Percentiles rank a stretch among this genome's conserved stretches.
Conservation (phyloP, 92 coral and sea anemone genomes). For the Phenganax stokvisi region DNA sequence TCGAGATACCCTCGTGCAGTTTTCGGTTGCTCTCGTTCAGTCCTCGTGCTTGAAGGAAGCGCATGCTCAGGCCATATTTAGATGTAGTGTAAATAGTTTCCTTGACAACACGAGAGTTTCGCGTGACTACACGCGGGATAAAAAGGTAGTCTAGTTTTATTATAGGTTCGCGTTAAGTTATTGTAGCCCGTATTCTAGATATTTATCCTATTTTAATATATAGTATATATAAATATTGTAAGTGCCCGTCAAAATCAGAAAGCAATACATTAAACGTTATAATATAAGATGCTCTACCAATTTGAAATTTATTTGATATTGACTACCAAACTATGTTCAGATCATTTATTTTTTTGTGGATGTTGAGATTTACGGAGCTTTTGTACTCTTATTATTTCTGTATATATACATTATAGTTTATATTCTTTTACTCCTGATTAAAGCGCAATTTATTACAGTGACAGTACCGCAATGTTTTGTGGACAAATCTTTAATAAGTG, state of each 20-base stretch:
- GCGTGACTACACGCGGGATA: background rate
- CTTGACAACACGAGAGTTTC: background rate
- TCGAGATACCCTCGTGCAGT: background rate
- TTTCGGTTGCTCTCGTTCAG: background rate
- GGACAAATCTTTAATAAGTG: too few species aligned
- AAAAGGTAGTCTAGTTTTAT: conserved; percentile 5
- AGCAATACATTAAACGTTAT: background rate
- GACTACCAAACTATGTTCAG: too few species aligned
- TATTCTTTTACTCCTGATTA: too few species aligned
- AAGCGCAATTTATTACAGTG: too few species aligned
- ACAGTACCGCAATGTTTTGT: too few species aligned
- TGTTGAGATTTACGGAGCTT: too few species aligned
- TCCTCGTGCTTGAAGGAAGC: background rate
- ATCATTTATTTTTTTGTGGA: background rate
- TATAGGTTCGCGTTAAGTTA: conserved; percentile 23
- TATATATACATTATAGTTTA: too few species aligned
- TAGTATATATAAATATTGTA: conserved; percentile 33
- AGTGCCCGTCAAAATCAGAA: background rate
- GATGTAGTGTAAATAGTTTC: conserved; percentile 16
- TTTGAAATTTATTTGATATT: too few species aligned
- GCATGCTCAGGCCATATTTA: conserved; percentile 16
- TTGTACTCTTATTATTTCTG: too few species aligned
- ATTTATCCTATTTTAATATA: conserved; percentile 39
- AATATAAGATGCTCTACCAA: too few species aligned
- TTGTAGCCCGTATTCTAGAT: conserved; percentile 18